Percentiles rank a stretch among this genome's conserved stretches.
These are phyloP conservation scores for Mola mola DNA, from an alignment of 2,113 vertebrate species.

Conservation along the genomic window DNA sequence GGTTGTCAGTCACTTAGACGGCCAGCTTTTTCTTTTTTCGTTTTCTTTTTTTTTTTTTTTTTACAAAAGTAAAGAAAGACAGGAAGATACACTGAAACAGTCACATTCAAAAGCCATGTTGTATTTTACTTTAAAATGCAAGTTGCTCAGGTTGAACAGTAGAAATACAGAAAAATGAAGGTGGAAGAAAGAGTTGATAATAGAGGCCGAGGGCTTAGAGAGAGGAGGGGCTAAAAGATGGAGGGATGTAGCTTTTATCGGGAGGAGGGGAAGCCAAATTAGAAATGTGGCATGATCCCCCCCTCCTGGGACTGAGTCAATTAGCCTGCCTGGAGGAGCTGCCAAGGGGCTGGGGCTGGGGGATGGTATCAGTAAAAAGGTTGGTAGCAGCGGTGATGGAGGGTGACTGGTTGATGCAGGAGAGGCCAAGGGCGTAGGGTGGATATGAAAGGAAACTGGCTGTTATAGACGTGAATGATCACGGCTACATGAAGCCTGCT, in stretches of 20 bases:
- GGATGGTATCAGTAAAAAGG: slow-evolving; percentile 52
- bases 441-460: background rate
- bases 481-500: background rate
- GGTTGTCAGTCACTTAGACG: slow-evolving; percentile 12
- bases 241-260: slow-evolving; percentile 71
- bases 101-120: background rate
- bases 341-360: slow-evolving; percentile 59
- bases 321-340: slow-evolving; percentile 76
- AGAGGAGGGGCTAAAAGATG: slow-evolving; percentile 14
- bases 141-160: background rate
- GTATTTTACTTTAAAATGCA: slow-evolving; percentile 1
- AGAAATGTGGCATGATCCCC: slow-evolving; percentile 76
- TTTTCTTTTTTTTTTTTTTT: too few species aligned
- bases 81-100: background rate
- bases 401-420: slow-evolving; percentile 34
- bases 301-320: slow-evolving; percentile 76
- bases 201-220: slow-evolving; percentile 2
- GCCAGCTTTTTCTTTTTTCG: too few species aligned
- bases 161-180: background rate
- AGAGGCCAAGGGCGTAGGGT: slow-evolving; percentile 45
- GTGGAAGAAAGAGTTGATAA: background rate
- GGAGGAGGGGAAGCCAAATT: slow-evolving; percentile 74
- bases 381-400: slow-evolving; percentile 9
- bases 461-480: background rate
- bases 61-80: slow-evolving; percentile 4